Evolutionary conservation across 2,888 invertebrate species (phyloP).

Genomic region (Lumbricus terrestris): DNA sequence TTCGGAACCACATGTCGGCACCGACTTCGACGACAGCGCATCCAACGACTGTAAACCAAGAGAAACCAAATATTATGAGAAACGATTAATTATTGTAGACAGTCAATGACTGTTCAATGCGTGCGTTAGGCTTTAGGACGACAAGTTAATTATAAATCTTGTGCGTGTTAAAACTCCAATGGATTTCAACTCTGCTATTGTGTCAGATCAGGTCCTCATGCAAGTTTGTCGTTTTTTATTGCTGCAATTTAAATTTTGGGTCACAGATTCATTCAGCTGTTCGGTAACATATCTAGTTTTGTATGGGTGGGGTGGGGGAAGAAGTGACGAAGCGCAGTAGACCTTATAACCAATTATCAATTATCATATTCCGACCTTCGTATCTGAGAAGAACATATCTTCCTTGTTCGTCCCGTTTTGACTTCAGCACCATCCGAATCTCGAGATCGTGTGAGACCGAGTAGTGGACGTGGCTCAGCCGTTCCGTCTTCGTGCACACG

Average conservation of each 20-base stretch:
- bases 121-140: too few relatives aligned
- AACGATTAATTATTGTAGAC: background rate
- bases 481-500: background rate
- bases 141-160: too few relatives aligned
- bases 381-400: constrained; percentile 21
- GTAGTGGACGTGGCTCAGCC: constrained; percentile 14
- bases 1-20: background rate
- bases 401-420: background rate
- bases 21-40: background rate
- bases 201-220: too few relatives aligned
- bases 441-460: constrained; percentile 12
- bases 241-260: background rate
- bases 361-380: background rate
- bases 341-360: too few relatives aligned
- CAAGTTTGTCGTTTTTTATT: too few relatives aligned
- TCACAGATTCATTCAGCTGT: too few relatives aligned
- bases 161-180: too few relatives aligned
- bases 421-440: background rate
- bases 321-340: background rate
- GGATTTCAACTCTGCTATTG: too few relatives aligned
- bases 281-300: background rate
- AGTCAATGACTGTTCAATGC: too few relatives aligned
- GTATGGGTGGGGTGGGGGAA: background rate
- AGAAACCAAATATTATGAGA: background rate
- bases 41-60: background rate